Evolutionary conservation across 2,888 invertebrate genomes (phyloP), one percentile per base, ranked within the genome.

Genomic region (Sipha maydis): DNA sequence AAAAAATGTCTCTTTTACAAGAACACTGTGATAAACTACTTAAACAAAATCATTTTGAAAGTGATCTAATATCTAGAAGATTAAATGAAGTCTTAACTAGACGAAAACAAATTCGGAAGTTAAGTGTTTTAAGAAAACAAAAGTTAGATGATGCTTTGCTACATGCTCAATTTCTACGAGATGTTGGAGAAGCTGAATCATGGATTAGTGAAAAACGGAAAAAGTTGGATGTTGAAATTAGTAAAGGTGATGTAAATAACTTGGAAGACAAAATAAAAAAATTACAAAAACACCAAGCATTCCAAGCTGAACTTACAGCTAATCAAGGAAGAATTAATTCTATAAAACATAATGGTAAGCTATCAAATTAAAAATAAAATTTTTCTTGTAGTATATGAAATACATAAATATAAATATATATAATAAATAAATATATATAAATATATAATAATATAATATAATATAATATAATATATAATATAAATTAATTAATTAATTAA

Each of bases 211-310:
- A 98, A 92, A 98, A 97, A 91, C 95, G 96, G 90, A 97, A 97
- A 92, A 96, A 96, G 91, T 93, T 98, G 14, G 95, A 96, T 89
- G 95, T 96, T 0, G 96, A 97, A 91, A 95, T 95, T 14, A 94
- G 94, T 90, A 94, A 94, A 89, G 94, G 94, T 41, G 96, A 96
- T 11, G 95, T 95, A 0, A 95, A 95, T 91, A 93, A 93, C 90
- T 93, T 99, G 5, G 97, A 98, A 91, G 98, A 98, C 91, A 99
- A 99, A 93, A 98, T 99, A 90, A 97, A 97, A 92, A 96, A 97
- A 91, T 93, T 98, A 61, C 97, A 98, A 91, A 98, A 97, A 91
- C 97, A 98, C 92, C 98, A 98, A 92, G 97, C 98, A 0, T 97
- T 98, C 93, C 96, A 98, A 91, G 97, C 98, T 0, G 98, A 98